A percentile compares a stretch with the other conserved stretches of the same genome.
These are phyloP conservation scores for Rissa tridactyla DNA, from an alignment of 2,113 vertebrate species.

Conservation along the genomic window DNA sequence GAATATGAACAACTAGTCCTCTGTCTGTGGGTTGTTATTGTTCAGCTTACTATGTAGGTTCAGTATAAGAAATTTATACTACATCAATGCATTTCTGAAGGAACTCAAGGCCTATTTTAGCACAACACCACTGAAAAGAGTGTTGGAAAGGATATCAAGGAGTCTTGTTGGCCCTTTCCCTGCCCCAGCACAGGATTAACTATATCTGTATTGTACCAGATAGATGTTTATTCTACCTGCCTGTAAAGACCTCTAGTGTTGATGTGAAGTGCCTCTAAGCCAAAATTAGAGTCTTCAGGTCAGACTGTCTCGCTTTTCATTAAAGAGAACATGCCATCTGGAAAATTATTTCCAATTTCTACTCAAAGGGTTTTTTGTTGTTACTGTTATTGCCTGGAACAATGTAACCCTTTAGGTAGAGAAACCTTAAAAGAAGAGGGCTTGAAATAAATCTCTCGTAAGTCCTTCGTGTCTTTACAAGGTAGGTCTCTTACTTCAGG, in stretches of 20 bases:
- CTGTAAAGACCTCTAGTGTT: not conserved
- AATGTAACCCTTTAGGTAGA: not conserved
- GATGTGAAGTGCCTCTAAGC: not conserved
- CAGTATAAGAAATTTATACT: not conserved
- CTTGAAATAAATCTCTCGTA: not conserved
- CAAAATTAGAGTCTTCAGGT: not conserved
- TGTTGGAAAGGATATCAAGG: not conserved
- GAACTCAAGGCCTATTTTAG: not conserved
- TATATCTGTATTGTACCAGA: not conserved
- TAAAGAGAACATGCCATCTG: not conserved
- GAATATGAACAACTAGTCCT: not conserved
- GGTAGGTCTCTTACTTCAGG: not conserved
- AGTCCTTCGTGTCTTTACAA: not conserved
- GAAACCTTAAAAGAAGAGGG: not conserved
- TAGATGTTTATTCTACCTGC: not conserved
- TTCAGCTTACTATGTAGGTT: not conserved
- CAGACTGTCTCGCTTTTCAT: not conserved
- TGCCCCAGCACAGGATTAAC: not conserved
- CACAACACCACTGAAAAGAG: not conserved
- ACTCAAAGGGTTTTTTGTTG: not conserved
- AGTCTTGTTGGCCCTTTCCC: not conserved
- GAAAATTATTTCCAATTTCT: slow-evolving; percentile 13
- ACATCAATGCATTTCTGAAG: not conserved
- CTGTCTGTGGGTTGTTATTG: not conserved
- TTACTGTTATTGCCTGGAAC: not conserved